Evolutionary conservation across 2,888 invertebrate genomes (phyloP), one percentile per base, ranked within the genome.

Genomic region (Lampropteryx suffumata): DNA sequence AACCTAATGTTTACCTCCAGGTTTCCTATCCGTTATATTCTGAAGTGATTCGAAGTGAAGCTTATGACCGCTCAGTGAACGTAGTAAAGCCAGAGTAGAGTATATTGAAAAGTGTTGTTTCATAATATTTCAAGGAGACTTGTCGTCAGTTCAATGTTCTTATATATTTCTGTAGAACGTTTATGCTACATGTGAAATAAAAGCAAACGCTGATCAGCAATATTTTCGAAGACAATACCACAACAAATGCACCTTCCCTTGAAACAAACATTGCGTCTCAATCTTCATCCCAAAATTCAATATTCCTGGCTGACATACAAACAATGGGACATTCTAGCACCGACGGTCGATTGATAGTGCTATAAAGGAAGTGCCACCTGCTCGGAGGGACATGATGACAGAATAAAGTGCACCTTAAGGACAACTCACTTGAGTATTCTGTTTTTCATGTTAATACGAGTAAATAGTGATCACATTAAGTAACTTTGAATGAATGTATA

Each of bases 261-360:
- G 1, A n/a, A 12, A 14, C 2, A 9, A 28, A 29, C 13, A 6
- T 35, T 37, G 40, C 10, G 42, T 41, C 30, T 53, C 55, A 45
- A 60, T 48, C 51, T 41, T 42, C 29, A 57, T 52, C 42, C 41
- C 37, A 13, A 45, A 51, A 59, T 60, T 54, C 57, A 59, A 59
- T 61, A 58, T 55, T 44, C 36, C 54, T 35, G n/a, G n/a, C n/a
- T n/a, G 45, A 17, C 52, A 30, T 28, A 21, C 57, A 64, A 66
- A 62, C 66, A 66, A 65, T 60, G 45, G 58, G 55, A 42, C 55
- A 57, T 59, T 57, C 39, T 52, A 21, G 51, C 55, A 59, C 62
- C 57, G 59, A 64, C 52, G 46, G 37, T 48, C 44, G 50, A 55
- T 61, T 59, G 53, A 61, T 65, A 56, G 60, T 35, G 41, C 60